Conservation (phyloP, 2,113 vertebrate genomes). For the Ammospiza nelsoni region DNA sequence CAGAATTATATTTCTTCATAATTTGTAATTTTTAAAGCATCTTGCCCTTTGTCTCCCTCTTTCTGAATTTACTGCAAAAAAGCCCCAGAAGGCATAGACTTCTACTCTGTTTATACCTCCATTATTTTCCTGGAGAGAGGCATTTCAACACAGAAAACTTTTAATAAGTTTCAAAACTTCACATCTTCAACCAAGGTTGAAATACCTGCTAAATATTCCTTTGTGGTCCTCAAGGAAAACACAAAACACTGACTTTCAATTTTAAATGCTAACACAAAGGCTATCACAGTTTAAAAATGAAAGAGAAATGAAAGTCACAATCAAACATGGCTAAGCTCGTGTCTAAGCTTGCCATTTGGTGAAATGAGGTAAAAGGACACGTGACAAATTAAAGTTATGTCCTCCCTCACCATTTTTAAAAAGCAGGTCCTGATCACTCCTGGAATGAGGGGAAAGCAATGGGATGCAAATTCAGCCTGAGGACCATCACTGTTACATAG, state of each 20-base stretch:
- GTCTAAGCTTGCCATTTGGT: neutral
- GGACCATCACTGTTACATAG: neutral
- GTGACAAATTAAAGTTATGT: neutral
- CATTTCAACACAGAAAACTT: neutral
- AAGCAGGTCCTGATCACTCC: neutral
- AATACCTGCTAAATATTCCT: neutral
- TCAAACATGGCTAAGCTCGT: neutral
- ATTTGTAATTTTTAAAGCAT: neutral
- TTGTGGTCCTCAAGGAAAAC: neutral
- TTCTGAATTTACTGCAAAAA: neutral
- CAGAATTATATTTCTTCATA: neutral
- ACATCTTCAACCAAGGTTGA: neutral
- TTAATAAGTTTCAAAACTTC: neutral
- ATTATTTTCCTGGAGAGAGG: neutral
- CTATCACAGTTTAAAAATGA: neutral
- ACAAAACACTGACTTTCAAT: neutral
- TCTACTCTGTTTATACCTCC: neutral
- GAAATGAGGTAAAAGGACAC: neutral
- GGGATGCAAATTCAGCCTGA: neutral
- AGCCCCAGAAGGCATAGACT: neutral
- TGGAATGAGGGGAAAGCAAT: neutral
- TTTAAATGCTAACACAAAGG: neutral
- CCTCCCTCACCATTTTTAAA: neutral
- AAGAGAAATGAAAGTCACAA: neutral
- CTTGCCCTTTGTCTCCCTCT: neutral